Evolutionary conservation across 1,140 invertebrate species (phyloP).

Genomic region (Thrips palmi): DNA sequence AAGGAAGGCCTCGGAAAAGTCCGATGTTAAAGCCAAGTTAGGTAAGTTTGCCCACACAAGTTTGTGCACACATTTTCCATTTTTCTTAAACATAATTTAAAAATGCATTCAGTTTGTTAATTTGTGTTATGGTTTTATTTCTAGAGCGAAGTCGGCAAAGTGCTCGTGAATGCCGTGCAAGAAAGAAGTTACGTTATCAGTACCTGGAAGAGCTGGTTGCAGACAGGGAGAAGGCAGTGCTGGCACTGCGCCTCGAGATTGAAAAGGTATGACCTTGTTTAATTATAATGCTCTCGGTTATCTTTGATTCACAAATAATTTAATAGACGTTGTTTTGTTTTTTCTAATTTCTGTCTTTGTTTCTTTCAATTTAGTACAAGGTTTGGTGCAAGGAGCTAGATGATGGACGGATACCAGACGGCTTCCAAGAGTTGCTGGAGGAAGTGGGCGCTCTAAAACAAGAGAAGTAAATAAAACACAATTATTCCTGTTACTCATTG

Average conservation of each 20-base stretch:
- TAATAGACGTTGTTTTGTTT: not conserved
- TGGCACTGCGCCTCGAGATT: slow-evolving; percentile 73
- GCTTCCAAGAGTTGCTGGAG: slow-evolving; percentile 50
- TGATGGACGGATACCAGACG: slow-evolving; percentile 56
- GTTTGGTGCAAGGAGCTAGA: slow-evolving; percentile 62
- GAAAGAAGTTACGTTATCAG: slow-evolving; percentile 93
- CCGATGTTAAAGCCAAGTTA: slow-evolving; percentile 87
- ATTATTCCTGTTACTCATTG: too few relatives aligned
- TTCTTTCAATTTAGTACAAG: slow-evolving; percentile 47
- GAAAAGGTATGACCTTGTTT: slow-evolving; percentile 49
- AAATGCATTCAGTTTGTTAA: not conserved
- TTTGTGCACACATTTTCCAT: not conserved
- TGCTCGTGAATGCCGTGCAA: slow-evolving; percentile 86
- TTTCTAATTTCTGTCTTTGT: slow-evolving; percentile 9
- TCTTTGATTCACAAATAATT: not conserved
- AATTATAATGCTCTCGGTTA: not conserved
- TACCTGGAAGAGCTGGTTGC: slow-evolving; percentile 91
- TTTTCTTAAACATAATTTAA: not conserved
- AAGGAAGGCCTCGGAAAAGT: slow-evolving; percentile 69
- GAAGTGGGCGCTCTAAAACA: slow-evolving; percentile 40
- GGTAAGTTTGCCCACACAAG: slow-evolving; percentile 32
- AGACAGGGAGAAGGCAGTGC: slow-evolving; percentile 84
- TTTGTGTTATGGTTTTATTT: slow-evolving; percentile 18
- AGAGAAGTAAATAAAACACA: too few relatives aligned
- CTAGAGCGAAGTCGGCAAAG: slow-evolving; percentile 88